Conservation (phyloP, 1,140 invertebrate genomes). For the Tetramorium simillimum region DNA sequence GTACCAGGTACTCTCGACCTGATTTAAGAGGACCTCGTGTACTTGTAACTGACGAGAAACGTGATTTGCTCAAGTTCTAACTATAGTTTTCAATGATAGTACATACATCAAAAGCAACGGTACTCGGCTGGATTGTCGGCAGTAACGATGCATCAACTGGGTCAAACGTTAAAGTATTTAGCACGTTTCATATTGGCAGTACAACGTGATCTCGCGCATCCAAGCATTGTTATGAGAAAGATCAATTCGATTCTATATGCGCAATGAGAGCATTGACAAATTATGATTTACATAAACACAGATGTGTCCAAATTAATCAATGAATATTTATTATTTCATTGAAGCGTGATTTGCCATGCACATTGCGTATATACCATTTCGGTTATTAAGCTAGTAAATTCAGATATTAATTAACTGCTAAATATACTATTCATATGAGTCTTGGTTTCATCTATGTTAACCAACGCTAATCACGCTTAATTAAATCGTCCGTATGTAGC, state of each 20-base stretch:
- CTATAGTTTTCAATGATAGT: conserved; percentile 43
- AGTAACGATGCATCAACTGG: conserved; percentile 27
- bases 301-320: conserved; percentile 28
- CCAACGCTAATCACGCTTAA: background rate
- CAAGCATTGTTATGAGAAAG: conserved; percentile 1
- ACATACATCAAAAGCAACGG: conserved; percentile 24
- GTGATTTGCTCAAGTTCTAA: conserved; percentile 32
- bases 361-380: background rate
- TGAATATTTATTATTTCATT: conserved; percentile 36
- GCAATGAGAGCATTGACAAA: background rate
- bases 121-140: background rate
- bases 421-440: conserved; percentile 3
- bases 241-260: background rate
- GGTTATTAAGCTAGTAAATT: conserved; percentile 15
- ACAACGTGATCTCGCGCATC: background rate
- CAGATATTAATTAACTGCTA: conserved; percentile 27
- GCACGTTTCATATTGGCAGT: background rate
- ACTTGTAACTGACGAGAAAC: conserved; percentile 19
- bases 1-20: background rate
- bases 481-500: background rate
- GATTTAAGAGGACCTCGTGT: conserved; percentile 5
- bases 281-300: background rate
- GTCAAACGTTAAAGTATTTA: conserved; percentile 50
- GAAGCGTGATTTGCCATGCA: conserved; percentile 4
- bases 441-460: background rate